Conservation (phyloP, 2,113 vertebrate species). For the Panthera tigris region DNA sequence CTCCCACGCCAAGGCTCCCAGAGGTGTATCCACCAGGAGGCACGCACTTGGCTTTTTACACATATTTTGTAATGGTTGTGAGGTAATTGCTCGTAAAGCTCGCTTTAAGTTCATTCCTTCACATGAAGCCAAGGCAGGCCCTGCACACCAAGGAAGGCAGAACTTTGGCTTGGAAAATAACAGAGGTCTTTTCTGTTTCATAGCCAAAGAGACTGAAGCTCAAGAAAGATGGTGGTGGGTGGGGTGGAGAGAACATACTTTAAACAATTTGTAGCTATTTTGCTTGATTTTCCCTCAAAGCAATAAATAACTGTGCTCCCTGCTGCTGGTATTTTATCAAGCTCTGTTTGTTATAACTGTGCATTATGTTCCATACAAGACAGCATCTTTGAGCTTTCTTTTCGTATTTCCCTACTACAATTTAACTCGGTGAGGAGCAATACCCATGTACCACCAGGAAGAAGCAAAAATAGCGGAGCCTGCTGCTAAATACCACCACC, state of each 20-base stretch:
- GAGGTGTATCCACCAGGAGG: background rate
- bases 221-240: constrained; percentile 38
- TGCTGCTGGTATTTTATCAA: constrained; percentile 74
- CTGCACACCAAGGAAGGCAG: background rate
- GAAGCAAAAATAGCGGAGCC: background rate
- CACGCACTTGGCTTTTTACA: background rate
- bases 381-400: constrained; percentile 55
- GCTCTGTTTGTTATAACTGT: constrained; percentile 65
- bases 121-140: constrained; percentile 48
- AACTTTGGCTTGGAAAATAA: constrained; percentile 56
- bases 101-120: background rate
- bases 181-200: constrained; percentile 62
- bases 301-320: constrained; percentile 77
- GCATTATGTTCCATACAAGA: constrained; percentile 58
- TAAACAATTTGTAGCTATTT: constrained; percentile 80
- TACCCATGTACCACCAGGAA: constrained; percentile 29
- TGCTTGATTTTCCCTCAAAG: constrained; percentile 77
- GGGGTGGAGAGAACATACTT: background rate
- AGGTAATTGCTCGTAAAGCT: background rate
- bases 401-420: background rate
- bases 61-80: background rate
- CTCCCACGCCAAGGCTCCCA: background rate
- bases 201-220: constrained; percentile 42
- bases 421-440: constrained; percentile 58
- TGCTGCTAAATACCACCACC: background rate